Conservation (phyloP, 2,888 invertebrate species). For the Clivina fossor region DNA sequence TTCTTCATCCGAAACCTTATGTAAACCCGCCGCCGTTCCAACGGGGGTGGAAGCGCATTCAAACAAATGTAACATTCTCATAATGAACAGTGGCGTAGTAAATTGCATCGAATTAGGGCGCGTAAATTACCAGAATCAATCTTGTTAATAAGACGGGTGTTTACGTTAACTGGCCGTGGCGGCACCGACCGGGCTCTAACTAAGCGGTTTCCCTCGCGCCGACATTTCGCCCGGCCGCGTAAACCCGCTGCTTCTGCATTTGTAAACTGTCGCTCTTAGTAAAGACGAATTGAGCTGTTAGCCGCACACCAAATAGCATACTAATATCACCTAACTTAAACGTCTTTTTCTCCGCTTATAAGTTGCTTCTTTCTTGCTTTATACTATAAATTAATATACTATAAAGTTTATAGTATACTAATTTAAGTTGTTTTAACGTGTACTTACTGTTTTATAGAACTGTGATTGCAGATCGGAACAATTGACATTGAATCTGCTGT, state of each 20-base stretch:
- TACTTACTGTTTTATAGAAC: no score
- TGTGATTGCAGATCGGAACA: no score
- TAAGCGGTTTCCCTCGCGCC: conserved; percentile 48
- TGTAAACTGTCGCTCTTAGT: conserved; percentile 50
- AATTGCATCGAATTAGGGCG: conserved; percentile 44
- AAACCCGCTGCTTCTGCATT: no score
- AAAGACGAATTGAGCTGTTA: conserved; percentile 48
- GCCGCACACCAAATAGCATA: conserved; percentile 16
- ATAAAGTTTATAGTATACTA: no score
- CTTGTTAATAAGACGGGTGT: conserved; percentile 51
- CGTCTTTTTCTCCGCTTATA: no score
- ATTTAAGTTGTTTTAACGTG: no score
- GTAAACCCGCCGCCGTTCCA: conserved; percentile 2
- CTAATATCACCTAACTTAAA: no score
- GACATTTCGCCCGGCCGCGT: conserved; percentile 46
- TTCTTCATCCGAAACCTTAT: background rate
- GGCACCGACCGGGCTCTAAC: conserved; percentile 50
- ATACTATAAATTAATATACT: no score
- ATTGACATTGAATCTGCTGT: no score
- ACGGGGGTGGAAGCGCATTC: background rate
- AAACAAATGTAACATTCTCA: conserved; percentile 31
- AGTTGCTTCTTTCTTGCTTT: no score
- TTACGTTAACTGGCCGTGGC: conserved; percentile 48
- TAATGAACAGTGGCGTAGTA: conserved; percentile 44
- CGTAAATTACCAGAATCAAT: conserved; percentile 48